These are phyloP conservation scores for Laothoe populi DNA, from an alignment of 2,888 invertebrate species.

Conservation along the genomic window DNA sequence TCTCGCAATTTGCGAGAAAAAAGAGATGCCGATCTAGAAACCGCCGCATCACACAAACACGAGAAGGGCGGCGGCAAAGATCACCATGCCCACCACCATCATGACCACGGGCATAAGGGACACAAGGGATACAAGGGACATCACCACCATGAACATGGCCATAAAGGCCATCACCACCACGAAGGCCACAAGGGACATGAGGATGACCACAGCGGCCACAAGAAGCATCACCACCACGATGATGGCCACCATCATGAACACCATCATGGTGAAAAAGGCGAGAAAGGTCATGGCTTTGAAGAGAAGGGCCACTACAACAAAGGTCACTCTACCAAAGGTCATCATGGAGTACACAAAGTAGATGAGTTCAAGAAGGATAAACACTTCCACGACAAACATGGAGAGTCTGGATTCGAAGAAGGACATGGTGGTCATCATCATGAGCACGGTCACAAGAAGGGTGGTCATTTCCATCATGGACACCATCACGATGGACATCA, in stretches of 20 bases:
- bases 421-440: constrained; percentile 91
- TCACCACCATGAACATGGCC: constrained; percentile 87
- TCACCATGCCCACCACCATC: constrained; percentile 86
- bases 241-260: constrained; percentile 87
- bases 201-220: constrained; percentile 85
- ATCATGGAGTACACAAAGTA: constrained; percentile 92
- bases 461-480: constrained; percentile 91
- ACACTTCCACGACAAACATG: constrained; percentile 93
- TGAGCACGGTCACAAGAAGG: constrained; percentile 91
- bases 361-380: constrained; percentile 94
- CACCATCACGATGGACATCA: constrained; percentile 91
- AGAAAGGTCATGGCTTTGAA: constrained; percentile 83
- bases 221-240: constrained; percentile 87
- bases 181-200: constrained; percentile 86
- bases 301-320: constrained; percentile 90
- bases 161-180: constrained; percentile 90
- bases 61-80: constrained; percentile 86
- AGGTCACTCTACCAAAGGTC: constrained; percentile 93
- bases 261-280: constrained; percentile 87
- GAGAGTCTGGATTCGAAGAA: constrained; percentile 90
- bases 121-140: constrained; percentile 89
- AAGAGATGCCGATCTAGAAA: constrained; percentile 79
- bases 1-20: constrained; percentile 72
- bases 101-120: constrained; percentile 87
- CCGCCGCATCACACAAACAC: constrained; percentile 76